phyloP scores from a whole-genome alignment of 1,140 invertebrate species.

The Aphelenchoides fujianensis region DNA sequence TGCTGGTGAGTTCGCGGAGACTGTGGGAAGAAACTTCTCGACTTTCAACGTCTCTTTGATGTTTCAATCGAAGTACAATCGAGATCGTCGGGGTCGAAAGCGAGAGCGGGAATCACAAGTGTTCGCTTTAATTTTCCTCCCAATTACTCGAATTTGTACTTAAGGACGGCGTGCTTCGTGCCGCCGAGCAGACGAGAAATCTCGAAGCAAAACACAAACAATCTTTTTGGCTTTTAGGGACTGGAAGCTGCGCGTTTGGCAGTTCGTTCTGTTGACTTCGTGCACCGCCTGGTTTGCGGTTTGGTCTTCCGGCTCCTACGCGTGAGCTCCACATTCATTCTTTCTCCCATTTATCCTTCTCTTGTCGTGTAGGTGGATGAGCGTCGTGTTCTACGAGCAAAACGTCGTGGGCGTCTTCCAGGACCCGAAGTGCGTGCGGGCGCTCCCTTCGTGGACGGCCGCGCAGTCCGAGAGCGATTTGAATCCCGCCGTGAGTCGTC shows the following conservation, averaged over 20 bases:
- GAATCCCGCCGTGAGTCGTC: neutral
- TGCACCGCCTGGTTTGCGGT: constrained; percentile 1
- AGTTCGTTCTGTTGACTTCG: neutral
- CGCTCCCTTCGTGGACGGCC: neutral
- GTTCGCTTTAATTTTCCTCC: neutral
- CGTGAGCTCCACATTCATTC: no score
- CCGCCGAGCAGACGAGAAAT: no score
- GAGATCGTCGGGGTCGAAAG: neutral
- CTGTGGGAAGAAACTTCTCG: neutral
- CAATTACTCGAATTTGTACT: neutral
- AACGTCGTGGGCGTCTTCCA: neutral
- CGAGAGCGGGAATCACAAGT: neutral
- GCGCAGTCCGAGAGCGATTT: neutral
- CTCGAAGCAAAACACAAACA: neutral
- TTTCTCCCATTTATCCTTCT: no score
- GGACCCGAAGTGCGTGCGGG: neutral
- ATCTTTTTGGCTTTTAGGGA: neutral
- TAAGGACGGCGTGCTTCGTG: neutral
- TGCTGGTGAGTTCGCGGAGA: neutral
- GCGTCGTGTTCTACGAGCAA: neutral
- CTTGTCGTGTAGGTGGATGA: no score
- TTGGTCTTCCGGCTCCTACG: neutral
- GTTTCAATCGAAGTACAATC: no score
- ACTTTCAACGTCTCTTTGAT: neutral
- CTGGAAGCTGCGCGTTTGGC: neutral